phyloP scores from a whole-genome alignment of 2,888 invertebrate species.

The Drosophila pseudotakahashii region DNA sequence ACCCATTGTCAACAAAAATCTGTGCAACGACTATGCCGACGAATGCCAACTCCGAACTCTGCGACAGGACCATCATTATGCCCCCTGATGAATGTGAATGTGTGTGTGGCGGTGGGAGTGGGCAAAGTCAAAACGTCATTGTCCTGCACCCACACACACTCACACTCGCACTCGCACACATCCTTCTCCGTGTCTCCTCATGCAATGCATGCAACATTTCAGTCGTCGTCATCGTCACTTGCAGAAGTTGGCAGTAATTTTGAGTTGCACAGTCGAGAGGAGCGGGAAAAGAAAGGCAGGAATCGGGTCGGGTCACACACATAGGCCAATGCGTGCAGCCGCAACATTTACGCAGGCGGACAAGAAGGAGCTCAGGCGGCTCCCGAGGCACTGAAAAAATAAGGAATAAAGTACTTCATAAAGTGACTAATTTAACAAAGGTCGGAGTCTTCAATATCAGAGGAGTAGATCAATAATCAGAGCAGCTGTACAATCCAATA shows the following conservation, averaged over 20 bases:
- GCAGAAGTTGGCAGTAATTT: conserved; percentile 77
- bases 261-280: conserved; percentile 52
- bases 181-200: conserved; percentile 16
- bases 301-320: conserved; percentile 23
- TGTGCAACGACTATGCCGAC: conserved; percentile 56
- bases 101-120: conserved; percentile 28
- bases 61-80: conserved; percentile 68
- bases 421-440: too few species aligned
- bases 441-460: too few species aligned
- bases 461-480: too few species aligned
- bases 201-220: conserved; percentile 64
- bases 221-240: conserved; percentile 68
- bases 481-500: too few species aligned
- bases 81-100: conserved; percentile 70
- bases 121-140: conserved; percentile 61
- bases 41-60: conserved; percentile 39
- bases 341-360: conserved; percentile 61
- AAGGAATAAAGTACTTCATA: not conserved
- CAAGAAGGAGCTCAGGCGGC: conserved; percentile 15
- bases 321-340: conserved; percentile 65
- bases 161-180: conserved; percentile 1
- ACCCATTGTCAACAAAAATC: conserved; percentile 79
- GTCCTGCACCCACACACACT: conserved; percentile 48
- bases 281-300: conserved; percentile 31
- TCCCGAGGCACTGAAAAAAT: conserved; percentile 25